These are phyloP conservation scores for Athripsodes cinereus DNA, from an alignment of 2,888 invertebrate species.

Conservation along the genomic window DNA sequence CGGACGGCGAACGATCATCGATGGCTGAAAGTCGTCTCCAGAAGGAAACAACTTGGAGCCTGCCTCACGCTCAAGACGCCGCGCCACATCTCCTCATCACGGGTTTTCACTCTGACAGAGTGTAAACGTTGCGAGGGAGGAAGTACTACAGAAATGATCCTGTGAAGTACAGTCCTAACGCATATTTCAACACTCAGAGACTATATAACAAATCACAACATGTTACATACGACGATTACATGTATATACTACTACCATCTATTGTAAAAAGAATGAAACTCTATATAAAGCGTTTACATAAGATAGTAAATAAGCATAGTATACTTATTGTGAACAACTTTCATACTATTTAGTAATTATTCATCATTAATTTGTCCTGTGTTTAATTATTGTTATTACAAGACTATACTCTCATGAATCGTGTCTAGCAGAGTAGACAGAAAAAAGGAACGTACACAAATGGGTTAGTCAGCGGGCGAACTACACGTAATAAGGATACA, in stretches of 20 bases:
- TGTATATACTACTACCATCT: conserved; percentile 7
- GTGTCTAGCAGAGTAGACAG: too few species aligned
- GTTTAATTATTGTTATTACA: too few species aligned
- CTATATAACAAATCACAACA: background rate
- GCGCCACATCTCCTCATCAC: conserved; percentile 29
- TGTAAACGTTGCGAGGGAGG: conserved; percentile 23
- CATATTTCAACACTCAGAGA: background rate
- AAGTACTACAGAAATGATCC: conserved; percentile 27
- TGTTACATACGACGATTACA: background rate
- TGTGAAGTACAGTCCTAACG: conserved; percentile 27
- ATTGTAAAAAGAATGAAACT: background rate
- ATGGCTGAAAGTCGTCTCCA: conserved; percentile 9
- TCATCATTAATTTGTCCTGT: too few species aligned
- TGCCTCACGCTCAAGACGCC: conserved; percentile 30
- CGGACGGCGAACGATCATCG: conserved; percentile 26
- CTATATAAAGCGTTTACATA: background rate
- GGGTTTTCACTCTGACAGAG: conserved; percentile 25
- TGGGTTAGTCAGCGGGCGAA: too few species aligned
- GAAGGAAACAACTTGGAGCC: conserved; percentile 15
- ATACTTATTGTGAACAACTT: too few species aligned
- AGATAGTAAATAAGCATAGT: too few species aligned
- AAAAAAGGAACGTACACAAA: too few species aligned
- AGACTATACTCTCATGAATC: too few species aligned
- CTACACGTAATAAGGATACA: too few species aligned
- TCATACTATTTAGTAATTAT: too few species aligned